Evolutionary conservation across 1,140 invertebrate genomes (phyloP).

Genomic region (Achatina immaculata): DNA sequence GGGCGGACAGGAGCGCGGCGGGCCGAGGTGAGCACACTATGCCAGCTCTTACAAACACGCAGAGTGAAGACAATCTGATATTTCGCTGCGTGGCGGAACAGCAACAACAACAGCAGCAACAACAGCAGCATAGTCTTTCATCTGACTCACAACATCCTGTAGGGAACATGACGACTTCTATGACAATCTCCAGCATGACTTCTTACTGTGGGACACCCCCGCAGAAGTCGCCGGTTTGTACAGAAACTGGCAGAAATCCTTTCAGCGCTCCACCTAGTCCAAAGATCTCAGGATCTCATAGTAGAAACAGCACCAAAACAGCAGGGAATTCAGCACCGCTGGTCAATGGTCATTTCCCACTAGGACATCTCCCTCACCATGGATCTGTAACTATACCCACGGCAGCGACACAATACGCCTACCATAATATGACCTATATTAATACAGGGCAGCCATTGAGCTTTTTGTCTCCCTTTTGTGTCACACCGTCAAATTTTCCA

Average conservation of each 20-base stretch:
- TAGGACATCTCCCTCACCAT: conserved; percentile 41
- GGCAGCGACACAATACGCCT: conserved; percentile 39
- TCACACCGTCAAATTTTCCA: conserved; percentile 71
- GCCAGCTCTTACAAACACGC: conserved; percentile 39
- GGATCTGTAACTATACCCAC: conserved; percentile 26
- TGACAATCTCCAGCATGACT: conserved; percentile 60
- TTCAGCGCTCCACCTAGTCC: conserved; percentile 57
- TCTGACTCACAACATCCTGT: conserved; percentile 42
- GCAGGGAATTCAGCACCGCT: conserved; percentile 43
- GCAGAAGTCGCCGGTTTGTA: conserved; percentile 55
- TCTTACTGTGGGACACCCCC: conserved; percentile 60
- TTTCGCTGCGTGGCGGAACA: conserved; percentile 35
- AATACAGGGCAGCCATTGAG: conserved; percentile 44
- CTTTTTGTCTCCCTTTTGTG: conserved; percentile 43
- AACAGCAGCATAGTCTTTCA: conserved; percentile 37
- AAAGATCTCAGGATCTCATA: not conserved
- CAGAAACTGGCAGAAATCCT: conserved; percentile 56
- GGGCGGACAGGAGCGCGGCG: not conserved
- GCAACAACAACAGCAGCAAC: conserved; percentile 23
- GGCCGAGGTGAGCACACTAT: conserved; percentile 17
- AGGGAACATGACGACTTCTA: conserved; percentile 55
- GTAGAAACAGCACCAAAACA: conserved; percentile 33
- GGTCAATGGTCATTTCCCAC: conserved; percentile 27
- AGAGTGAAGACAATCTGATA: conserved; percentile 49
- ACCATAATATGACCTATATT: conserved; percentile 46